Base-by-base conservation (phyloP, 2,113 vertebrate species). In the Kryptolebias marmoratus region DNA sequence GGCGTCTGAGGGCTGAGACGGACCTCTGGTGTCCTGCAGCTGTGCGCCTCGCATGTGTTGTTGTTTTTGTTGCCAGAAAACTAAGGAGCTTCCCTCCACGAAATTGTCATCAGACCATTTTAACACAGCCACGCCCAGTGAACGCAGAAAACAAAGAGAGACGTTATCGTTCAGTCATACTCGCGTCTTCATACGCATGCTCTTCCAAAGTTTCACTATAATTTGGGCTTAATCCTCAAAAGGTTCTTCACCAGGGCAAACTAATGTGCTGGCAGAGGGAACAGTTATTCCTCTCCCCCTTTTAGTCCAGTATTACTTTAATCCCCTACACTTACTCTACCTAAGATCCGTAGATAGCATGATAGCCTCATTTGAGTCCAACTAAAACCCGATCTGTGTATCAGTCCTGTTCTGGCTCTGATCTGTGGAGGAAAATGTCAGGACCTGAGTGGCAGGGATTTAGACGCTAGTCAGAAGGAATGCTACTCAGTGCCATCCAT, bases 11-110 rank as follows among this genome's bases (percentile, higher is more conserved):
- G 76, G 61, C 71, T 68, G 67, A 71, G 71, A 68, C 32, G 65
- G 64, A 77, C 70, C 71, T 74, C 64, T 9, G 66, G 68, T 55
- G 77, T 84, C 79, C 67, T 49, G 59, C 91, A 90, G 91, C 90
- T 92, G 88, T 79, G 68, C 47, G 32, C 70, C 66, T 71, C 54
- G 48, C 52, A 75, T 77, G 56, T 82, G 79, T 81, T 89, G 80
- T 72, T 68, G 79, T 66, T 73, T 79, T 84, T 73, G 68, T 47
- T 73, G 81, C 85, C 73, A 89, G 72, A 89, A 73, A 78, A 59
- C 74, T 49, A 77, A 72, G 75, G 64, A 78, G 13, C 68, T 80
- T 66, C 74, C 76, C 69, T 42, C 48, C 15, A 18, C 66, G 64
- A 75, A 79, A 80, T 81, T 56, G 83, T 82, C 80, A 73, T 59